These are phyloP conservation scores for Pseudocheirus occidentalis DNA, from an alignment of 2,797 vertebrate species.

Conservation along the genomic window DNA sequence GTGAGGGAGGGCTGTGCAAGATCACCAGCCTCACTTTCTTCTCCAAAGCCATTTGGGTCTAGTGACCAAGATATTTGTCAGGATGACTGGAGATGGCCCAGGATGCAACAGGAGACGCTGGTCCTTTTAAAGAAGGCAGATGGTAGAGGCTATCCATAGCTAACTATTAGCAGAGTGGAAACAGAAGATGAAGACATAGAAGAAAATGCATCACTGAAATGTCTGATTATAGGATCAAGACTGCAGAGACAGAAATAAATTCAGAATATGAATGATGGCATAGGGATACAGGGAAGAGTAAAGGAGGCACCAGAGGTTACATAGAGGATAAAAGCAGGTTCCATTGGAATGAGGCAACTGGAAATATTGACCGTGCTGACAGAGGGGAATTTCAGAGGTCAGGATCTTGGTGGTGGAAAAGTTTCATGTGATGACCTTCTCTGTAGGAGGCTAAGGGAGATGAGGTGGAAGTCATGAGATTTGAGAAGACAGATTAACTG, in stretches of 20 bases:
- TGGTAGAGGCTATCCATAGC: not conserved
- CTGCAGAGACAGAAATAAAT: not conserved
- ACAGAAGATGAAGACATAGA: not conserved
- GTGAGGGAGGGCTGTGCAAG: too few species aligned
- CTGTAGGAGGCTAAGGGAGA: not conserved
- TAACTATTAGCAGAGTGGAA: not conserved
- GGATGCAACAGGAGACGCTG: too few species aligned
- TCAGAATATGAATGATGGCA: not conserved
- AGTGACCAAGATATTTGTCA: too few species aligned
- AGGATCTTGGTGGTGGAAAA: not conserved
- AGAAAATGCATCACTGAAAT: not conserved
- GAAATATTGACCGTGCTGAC: not conserved
- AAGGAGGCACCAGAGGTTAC: not conserved
- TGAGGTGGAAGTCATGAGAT: not conserved
- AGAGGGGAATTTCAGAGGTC: not conserved
- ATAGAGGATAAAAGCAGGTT: not conserved
- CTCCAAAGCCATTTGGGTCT: too few species aligned
- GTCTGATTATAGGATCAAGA: not conserved
- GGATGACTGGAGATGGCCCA: too few species aligned
- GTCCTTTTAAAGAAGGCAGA: not conserved
- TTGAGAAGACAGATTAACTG: not conserved
- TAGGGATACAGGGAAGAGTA: not conserved
- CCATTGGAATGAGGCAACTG: not conserved
- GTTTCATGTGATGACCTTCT: not conserved
- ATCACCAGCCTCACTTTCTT: too few species aligned